phyloP scores from a whole-genome alignment of 1,140 invertebrate genomes.

The Fopius arisanus region DNA sequence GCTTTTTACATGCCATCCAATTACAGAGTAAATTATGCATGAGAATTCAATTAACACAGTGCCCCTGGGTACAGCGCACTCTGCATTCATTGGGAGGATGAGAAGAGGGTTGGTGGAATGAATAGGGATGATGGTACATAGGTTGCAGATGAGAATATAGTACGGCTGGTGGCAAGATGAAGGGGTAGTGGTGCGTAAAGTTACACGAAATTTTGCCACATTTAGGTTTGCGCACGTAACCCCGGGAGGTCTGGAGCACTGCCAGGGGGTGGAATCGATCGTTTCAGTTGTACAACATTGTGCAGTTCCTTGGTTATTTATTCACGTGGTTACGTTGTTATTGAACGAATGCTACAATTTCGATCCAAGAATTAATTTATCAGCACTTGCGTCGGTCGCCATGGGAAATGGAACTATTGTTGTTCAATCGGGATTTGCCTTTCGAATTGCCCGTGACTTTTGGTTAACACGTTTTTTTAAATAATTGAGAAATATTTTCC shows the following conservation, averaged over 20 bases:
- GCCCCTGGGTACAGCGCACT: not conserved
- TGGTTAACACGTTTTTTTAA: too few relatives aligned
- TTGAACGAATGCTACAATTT: not conserved
- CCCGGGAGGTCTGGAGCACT: not conserved
- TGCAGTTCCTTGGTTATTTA: not conserved
- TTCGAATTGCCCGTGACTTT: too few relatives aligned
- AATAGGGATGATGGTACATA: not conserved
- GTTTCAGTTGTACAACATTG: not conserved
- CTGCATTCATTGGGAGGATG: not conserved
- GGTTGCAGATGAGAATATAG: not conserved
- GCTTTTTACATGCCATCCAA: slow-evolving; percentile 5
- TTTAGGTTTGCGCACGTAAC: not conserved
- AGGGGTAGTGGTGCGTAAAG: not conserved
- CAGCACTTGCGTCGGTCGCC: too few relatives aligned
- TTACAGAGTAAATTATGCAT: slow-evolving; percentile 9
- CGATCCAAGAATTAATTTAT: not conserved
- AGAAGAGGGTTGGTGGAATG: not conserved
- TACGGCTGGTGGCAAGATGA: not conserved
- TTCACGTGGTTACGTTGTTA: not conserved
- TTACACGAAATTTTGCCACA: slow-evolving; percentile 3
- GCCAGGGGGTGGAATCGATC: not conserved
- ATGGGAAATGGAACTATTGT: too few relatives aligned
- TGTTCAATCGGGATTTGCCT: too few relatives aligned
- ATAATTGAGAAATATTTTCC: too few relatives aligned
- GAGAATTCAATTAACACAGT: slow-evolving; percentile 11